Base-by-base conservation (phyloP, 2,888 invertebrate genomes). In the Tetheella fluctuosa region DNA sequence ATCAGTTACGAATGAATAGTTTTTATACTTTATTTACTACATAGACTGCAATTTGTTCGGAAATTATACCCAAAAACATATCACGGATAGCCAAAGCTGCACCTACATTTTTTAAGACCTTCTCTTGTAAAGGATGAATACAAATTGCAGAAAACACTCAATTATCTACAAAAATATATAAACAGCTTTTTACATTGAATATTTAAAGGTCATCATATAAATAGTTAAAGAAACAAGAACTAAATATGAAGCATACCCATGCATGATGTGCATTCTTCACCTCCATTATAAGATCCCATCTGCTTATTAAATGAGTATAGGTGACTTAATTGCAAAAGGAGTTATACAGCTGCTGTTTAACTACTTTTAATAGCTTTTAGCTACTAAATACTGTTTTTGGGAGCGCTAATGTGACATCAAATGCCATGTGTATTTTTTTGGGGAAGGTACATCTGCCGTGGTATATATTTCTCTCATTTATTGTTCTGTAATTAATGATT, bases 311-410 rank as follows among this genome's bases (percentile, higher is more conserved):
- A 17, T 20, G 48, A 20, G 48, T 48, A 48, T 73, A 71, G 71
- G 59, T 71, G 73, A 17, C 61, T 52, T 54, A 56, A 42, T 56
- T 58, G 59, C 23, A 6, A 54, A 63, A 39, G 54, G 61, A 64
- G 62, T 23, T 70, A 63, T 70, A 37, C 54, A 30, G 25, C 20
- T 55, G 52, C 71, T 68, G 61, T 71, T 68, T 57, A 66, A 60
- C 60, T 70, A 64, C 5, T 59, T 64, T 17, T 42, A 42, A 42
- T 48, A 20, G 48, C 20, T 10, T n/a, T 20, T n/a, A 20, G n/a
- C 10, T 48, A 2, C 20, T 48, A 10, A 20, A 8, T 48, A 20
- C 4, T 42, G n/a, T 42, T 42, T 17, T 42, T 42, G 7, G 7
- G 1, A 10, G 5, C 6, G 17, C 17, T 3, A 7, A n/a, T 17